phyloP scores from a whole-genome alignment of 2,888 invertebrate genomes.

The Drosophila anceps region DNA sequence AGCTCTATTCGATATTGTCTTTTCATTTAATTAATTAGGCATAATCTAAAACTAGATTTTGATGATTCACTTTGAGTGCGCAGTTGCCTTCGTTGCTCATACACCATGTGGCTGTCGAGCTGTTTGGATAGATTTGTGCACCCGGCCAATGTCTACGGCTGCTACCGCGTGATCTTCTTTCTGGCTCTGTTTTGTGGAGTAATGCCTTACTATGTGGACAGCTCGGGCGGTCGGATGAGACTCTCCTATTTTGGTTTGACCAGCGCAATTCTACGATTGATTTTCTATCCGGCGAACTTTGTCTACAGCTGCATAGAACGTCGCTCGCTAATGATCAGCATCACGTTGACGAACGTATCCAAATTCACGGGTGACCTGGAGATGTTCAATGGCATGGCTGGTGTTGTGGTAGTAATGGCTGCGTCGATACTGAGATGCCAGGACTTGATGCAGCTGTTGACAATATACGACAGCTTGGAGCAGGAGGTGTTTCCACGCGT shows the following conservation, averaged over 20 bases:
- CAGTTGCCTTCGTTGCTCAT: slow-evolving; percentile 29
- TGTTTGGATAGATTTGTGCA: slow-evolving; percentile 45
- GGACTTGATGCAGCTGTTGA: slow-evolving; percentile 53
- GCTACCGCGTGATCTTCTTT: slow-evolving; percentile 64
- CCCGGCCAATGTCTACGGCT: slow-evolving; percentile 75
- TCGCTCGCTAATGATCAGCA: slow-evolving; percentile 66
- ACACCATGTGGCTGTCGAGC: slow-evolving; percentile 54
- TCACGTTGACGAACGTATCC: slow-evolving; percentile 73
- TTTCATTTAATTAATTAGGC: slow-evolving; percentile 20
- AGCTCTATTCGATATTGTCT: background rate
- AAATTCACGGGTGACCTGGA: slow-evolving; percentile 72
- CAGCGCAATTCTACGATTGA: slow-evolving; percentile 59
- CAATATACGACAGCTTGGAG: slow-evolving; percentile 61
- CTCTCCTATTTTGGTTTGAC: slow-evolving; percentile 56
- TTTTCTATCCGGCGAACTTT: slow-evolving; percentile 54
- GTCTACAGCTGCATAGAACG: slow-evolving; percentile 37
- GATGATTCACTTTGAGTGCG: background rate
- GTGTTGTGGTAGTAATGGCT: slow-evolving; percentile 58
- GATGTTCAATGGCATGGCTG: slow-evolving; percentile 73
- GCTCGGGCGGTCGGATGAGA: slow-evolving; percentile 19
- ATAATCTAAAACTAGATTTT: slow-evolving; percentile 17
- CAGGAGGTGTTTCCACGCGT: slow-evolving; percentile 56
- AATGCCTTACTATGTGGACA: slow-evolving; percentile 66
- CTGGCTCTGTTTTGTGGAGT: slow-evolving; percentile 69
- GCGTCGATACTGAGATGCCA: slow-evolving; percentile 52